Base-by-base conservation (phyloP, 2,888 invertebrate genomes). In the Tortrix viridana region DNA sequence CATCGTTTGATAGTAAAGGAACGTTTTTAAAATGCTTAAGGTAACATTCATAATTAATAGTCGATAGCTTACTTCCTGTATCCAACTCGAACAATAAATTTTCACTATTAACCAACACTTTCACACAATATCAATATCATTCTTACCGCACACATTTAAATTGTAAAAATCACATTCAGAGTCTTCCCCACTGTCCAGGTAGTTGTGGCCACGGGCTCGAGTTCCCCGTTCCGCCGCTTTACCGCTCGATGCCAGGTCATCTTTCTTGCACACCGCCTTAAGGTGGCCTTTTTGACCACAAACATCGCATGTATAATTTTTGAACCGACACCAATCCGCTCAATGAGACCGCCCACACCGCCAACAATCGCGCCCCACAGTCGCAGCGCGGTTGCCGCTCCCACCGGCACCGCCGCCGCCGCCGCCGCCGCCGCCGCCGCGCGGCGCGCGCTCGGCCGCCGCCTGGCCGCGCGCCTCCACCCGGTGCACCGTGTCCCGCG, bases 251-350 rank as follows among this genome's bases (percentile, higher is more conserved):
- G 7, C 16, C 19, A 16, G 14, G 14, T 18, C 18, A 23, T 14
- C 12, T 9, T 52, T 41, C 32, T 53, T 60, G 26, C 63, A 63
- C 63, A 60, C 60, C 57, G 54, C 63, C 38, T 66, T 66, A 1
- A 66, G 41, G 41, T 65, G 67, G n/a, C 67, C 65, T 22, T 61
- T 60, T 26, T 47, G 16, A n/a, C 59, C 61, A 20, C 67, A 65
- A 16, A 18, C 23, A 50, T 67, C 65, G 59, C 67, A 67, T 6
- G 59, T 44, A 19, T 67, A 65, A 22, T 62, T 61, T 46, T 22
- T 61, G 26, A 67, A 67, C 5, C 65, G 55, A 54, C 67, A 65
- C 55, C 48, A 37, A 12, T 62, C 62, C 22, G 61, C 26, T 5
- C 50, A 52, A 56, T 67, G 65, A 44, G 43, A 18, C n/a, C 47